Conservation (phyloP, 1,140 invertebrate genomes). For the Halesus radiatus region DNA sequence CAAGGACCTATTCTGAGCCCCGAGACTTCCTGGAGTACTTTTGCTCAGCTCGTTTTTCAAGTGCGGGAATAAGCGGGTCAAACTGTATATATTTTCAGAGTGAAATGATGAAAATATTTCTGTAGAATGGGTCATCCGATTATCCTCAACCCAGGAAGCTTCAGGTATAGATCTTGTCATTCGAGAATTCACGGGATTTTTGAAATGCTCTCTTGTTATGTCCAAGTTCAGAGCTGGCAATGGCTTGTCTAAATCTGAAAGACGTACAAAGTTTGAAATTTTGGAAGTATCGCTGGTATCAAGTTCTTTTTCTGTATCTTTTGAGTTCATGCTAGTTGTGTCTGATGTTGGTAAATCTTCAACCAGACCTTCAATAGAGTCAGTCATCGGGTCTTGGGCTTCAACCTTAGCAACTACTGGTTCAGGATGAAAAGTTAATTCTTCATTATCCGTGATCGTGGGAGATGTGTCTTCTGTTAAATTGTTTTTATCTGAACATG, state of each 20-base stretch:
- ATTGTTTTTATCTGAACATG: conserved; percentile 36
- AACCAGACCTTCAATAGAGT: conserved; percentile 4
- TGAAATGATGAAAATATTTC: conserved; percentile 66
- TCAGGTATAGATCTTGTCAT: conserved; percentile 68
- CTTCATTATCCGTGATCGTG: conserved; percentile 27
- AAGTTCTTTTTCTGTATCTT: conserved; percentile 57
- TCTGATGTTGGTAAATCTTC: conserved; percentile 34
- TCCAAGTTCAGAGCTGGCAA: conserved; percentile 25
- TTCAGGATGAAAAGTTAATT: conserved; percentile 28
- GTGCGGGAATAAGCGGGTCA: conserved; percentile 66
- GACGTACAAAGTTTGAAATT: conserved; percentile 61
- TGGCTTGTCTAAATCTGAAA: conserved; percentile 66
- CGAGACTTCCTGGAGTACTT: conserved; percentile 64
- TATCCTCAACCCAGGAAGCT: conserved; percentile 62
- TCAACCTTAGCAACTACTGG: background rate
- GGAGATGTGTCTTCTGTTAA: conserved; percentile 24
- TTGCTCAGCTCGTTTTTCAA: conserved; percentile 65
- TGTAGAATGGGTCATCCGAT: conserved; percentile 60
- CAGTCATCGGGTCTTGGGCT: conserved; percentile 1
- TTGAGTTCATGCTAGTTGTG: conserved; percentile 6
- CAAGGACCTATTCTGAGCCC: conserved; percentile 57
- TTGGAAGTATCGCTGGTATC: conserved; percentile 50
- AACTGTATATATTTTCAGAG: conserved; percentile 66
- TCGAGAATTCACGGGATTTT: conserved; percentile 57
- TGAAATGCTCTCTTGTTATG: conserved; percentile 10